These are phyloP conservation scores for Nomada goodeniana DNA, from an alignment of 2,888 invertebrate species.

Conservation along the genomic window DNA sequence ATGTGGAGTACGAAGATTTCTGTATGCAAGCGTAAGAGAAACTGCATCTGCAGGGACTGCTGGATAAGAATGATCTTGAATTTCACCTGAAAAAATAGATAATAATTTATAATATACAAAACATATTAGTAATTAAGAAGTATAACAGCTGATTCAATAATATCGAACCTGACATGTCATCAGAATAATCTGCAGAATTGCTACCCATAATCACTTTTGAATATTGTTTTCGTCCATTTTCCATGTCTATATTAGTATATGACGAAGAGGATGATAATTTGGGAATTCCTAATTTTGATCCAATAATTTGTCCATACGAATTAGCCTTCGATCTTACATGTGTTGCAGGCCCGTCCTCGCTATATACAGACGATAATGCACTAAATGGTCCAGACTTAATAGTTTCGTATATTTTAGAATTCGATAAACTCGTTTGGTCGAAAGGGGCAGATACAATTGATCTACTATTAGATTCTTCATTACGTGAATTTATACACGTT, in stretches of 20 bases:
- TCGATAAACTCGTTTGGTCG: background rate
- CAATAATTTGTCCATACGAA: constrained; percentile 8
- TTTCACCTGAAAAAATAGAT: constrained; percentile 36
- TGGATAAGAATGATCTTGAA: constrained; percentile 49
- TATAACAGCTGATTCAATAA: background rate
- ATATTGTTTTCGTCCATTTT: constrained; percentile 2
- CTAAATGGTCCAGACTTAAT: background rate
- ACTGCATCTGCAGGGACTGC: constrained; percentile 74
- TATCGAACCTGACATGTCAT: constrained; percentile 35
- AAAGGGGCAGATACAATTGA: background rate
- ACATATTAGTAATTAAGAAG: background rate
- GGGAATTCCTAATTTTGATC: background rate
- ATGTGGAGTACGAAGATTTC: constrained; percentile 76
- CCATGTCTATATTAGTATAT: constrained; percentile 5
- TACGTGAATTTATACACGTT: constrained; percentile 40
- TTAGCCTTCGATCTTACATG: background rate
- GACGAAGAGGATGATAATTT: background rate
- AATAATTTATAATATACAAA: too few species aligned
- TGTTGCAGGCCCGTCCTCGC: too few species aligned
- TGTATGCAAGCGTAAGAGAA: constrained; percentile 74
- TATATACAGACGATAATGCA: background rate
- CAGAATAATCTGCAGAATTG: constrained; percentile 27
- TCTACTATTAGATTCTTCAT: constrained; percentile 39
- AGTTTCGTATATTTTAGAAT: background rate
- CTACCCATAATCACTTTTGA: background rate